Base-by-base conservation (phyloP, 1,140 invertebrate species). In the Asobara japonica region DNA sequence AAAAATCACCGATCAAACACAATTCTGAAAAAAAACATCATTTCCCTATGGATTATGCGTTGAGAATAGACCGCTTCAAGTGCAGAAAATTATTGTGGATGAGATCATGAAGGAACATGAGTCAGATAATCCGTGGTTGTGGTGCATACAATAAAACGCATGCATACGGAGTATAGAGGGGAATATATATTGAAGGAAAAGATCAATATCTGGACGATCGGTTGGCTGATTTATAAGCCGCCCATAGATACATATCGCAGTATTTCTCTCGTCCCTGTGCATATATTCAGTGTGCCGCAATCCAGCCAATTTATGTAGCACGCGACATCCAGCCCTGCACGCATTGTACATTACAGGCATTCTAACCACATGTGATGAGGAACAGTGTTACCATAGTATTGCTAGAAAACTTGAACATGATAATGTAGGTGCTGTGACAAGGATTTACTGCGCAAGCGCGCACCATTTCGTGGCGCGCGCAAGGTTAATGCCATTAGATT, bases 281-380 rank as follows among this genome's bases (percentile, higher is more conserved):
- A 56, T 27, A 56, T 56, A 56, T 56, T 41, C 74, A n/a, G 60
- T 65, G 74, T 79, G 76, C 76, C 76, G 68, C 74, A 74, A 74
- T 75, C 61, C 76, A 72, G 73, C 78, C 77, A 77, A 79, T 80
- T 81, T 81, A 78, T 81, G 77, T 78, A 78, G 77, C 77, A 80
- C 77, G 77, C 77, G 78, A 81, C 78, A 71, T 76, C 68, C 74
- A 41, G 61, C 18, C 51, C 66, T 48, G 30, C 27, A 48, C 20
- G 18, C 22, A 27, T 68, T 30, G 13, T 36, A 33, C 41, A 64
- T 25, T 29, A 7, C 61, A 64, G 22, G 61, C 31, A 16, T 30
- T 31, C 61, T 8, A 6, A 29, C 29, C 29, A 29, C n/a, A 25
- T 61, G 2, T 61, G 56, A 5, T 27, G 22, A 61, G 11, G 48